phyloP scores from a whole-genome alignment of 2,113 vertebrate species.

The Chaetodon auriga region DNA sequence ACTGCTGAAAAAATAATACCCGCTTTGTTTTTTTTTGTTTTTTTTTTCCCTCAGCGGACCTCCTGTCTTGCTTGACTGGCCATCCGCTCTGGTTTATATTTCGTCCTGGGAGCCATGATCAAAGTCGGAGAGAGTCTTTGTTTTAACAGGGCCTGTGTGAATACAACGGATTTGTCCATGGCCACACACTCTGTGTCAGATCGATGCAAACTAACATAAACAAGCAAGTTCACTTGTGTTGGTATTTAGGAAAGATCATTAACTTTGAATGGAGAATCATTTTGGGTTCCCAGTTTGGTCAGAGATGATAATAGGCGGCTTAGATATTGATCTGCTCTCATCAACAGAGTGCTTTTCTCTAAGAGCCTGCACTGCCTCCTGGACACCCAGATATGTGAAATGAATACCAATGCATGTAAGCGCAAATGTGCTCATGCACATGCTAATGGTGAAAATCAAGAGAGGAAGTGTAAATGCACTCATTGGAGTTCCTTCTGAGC shows the following conservation, averaged over 20 bases:
- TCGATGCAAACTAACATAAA: conserved; percentile 66
- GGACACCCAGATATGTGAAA: conserved; percentile 54
- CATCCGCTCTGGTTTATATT: conserved; percentile 31
- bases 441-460: conserved; percentile 55
- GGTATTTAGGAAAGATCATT: conserved; percentile 73
- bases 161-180: conserved; percentile 58
- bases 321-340: conserved; percentile 78
- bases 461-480: conserved; percentile 36
- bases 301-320: conserved; percentile 71
- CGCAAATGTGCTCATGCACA: conserved; percentile 43
- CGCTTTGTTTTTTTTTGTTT: conserved; percentile 12
- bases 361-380: conserved; percentile 47
- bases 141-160: conserved; percentile 49
- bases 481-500: conserved; percentile 21
- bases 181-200: conserved; percentile 59
- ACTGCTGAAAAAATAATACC: conserved; percentile 37
- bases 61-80: conserved; percentile 33
- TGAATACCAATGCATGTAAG: conserved; percentile 62
- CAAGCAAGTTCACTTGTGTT: conserved; percentile 51
- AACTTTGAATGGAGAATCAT: conserved; percentile 70
- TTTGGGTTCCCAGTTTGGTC: conserved; percentile 62
- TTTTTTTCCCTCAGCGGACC: conserved; percentile 4
- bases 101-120: conserved; percentile 44
- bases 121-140: conserved; percentile 48
- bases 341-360: conserved; percentile 73